Conservation (phyloP, 2,888 invertebrate species). For the Hirudinaria manillensis region DNA sequence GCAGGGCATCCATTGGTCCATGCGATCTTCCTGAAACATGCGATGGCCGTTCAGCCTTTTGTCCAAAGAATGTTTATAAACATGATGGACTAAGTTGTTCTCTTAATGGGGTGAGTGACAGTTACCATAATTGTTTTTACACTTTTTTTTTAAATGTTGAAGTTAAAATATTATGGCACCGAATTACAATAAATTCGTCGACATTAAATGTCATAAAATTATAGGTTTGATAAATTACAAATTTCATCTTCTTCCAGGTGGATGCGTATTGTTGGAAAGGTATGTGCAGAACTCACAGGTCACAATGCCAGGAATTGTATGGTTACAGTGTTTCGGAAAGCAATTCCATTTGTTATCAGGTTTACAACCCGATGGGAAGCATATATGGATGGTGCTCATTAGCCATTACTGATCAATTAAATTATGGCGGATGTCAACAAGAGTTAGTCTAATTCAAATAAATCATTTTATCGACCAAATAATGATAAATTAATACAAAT, state of each 20-base stretch:
- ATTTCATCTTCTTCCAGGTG: neutral
- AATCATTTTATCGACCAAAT: too few relatives aligned
- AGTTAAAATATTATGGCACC: too few relatives aligned
- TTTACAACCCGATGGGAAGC: neutral
- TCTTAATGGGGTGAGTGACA: neutral
- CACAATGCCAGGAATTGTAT: conserved; percentile 6
- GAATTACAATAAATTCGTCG: too few relatives aligned
- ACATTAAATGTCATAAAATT: too few relatives aligned
- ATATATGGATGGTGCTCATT: neutral
- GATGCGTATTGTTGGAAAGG: conserved; percentile 24
- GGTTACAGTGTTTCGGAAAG: neutral
- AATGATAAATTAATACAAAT: too few relatives aligned
- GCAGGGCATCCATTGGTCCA: conserved; percentile 4
- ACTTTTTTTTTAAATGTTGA: too few relatives aligned
- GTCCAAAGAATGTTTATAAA: conserved; percentile 12
- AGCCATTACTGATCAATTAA: neutral
- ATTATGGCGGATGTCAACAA: too few relatives aligned
- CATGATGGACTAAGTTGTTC: conserved; percentile 14
- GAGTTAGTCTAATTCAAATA: too few relatives aligned
- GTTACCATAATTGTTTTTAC: too few relatives aligned
- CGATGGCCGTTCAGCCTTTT: conserved; percentile 1
- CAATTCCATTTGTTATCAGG: neutral
- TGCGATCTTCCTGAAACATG: conserved; percentile 23
- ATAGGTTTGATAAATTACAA: too few relatives aligned
- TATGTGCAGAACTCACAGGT: conserved; percentile 4